These are phyloP conservation scores for Synanthedon myopaeformis DNA, from an alignment of 2,888 invertebrate species.

Conservation along the genomic window DNA sequence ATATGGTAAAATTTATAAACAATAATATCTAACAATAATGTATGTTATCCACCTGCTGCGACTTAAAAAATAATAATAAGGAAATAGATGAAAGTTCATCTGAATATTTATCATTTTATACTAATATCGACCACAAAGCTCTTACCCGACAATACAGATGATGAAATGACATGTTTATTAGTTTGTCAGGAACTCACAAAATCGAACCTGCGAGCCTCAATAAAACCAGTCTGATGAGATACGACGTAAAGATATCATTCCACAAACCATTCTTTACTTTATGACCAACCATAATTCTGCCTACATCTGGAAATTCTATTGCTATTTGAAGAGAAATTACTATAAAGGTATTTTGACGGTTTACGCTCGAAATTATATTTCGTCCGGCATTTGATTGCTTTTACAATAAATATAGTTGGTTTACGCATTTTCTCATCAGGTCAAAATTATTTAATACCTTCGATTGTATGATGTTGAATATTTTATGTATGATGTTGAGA, in stretches of 20 bases:
- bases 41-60: too few species aligned
- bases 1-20: too few species aligned
- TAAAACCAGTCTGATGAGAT: constrained; percentile 37
- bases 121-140: too few species aligned
- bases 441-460: constrained; percentile 3
- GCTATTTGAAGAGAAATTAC: constrained; percentile 13
- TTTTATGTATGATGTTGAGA: too few species aligned
- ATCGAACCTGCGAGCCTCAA: constrained; percentile 13
- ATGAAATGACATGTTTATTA: constrained; percentile 31
- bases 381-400: constrained; percentile 12
- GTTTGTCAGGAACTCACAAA: constrained; percentile 15
- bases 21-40: too few species aligned
- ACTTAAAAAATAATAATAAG: too few species aligned
- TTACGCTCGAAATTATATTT: constrained; percentile 17
- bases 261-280: constrained; percentile 29
- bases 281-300: constrained; percentile 27
- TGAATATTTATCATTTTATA: too few species aligned
- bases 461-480: constrained; percentile 1
- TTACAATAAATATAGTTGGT: constrained; percentile 13
- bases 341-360: constrained; percentile 18
- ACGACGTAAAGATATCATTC: constrained; percentile 31
- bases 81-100: too few species aligned
- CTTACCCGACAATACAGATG: constrained; percentile 14
- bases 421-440: constrained; percentile 5
- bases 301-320: constrained; percentile 12